Conservation (phyloP, 1,140 invertebrate species). For the Drosophila lini region DNA sequence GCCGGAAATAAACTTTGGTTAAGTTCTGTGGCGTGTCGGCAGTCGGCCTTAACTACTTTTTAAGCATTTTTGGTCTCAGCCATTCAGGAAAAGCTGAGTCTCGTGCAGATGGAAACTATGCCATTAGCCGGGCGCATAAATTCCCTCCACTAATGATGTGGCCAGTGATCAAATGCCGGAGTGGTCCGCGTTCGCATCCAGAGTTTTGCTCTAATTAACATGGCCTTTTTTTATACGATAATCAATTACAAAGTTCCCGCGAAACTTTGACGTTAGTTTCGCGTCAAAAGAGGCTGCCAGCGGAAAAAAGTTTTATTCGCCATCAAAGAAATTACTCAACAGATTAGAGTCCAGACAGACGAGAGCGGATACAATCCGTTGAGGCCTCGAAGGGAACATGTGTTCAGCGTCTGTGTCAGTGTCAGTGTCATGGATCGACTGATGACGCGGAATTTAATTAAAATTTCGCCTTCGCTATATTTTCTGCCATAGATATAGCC, state of each 20-base stretch:
- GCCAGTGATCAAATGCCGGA: conserved; percentile 53
- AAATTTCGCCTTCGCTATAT: conserved; percentile 37
- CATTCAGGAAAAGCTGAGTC: not conserved
- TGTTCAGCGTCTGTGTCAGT: conserved; percentile 57
- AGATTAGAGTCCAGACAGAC: conserved; percentile 39
- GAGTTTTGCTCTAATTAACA: conserved; percentile 63
- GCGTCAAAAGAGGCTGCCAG: conserved; percentile 17
- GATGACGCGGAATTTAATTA: conserved; percentile 55
- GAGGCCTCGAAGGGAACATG: conserved; percentile 50
- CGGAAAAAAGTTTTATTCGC: conserved; percentile 52
- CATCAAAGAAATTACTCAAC: conserved; percentile 50
- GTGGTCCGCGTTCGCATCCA: conserved; percentile 11
- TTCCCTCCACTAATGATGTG: conserved; percentile 64
- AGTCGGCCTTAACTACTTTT: conserved; percentile 51
- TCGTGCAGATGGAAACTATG: conserved; percentile 49
- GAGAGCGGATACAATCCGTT: conserved; percentile 35
- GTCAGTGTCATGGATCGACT: conserved; percentile 43
- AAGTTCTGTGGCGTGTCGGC: conserved; percentile 5
- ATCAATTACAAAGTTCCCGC: conserved; percentile 74
- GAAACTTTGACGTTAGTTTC: conserved; percentile 58
- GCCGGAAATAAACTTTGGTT: conserved; percentile 13
- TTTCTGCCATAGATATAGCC: conserved; percentile 14
- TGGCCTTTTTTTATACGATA: conserved; percentile 69
- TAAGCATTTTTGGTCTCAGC: conserved; percentile 28
- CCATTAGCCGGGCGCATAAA: conserved; percentile 55